Evolutionary conservation across 2,797 vertebrate species (phyloP).

Genomic region (Synaphobranchus kaupii): DNA sequence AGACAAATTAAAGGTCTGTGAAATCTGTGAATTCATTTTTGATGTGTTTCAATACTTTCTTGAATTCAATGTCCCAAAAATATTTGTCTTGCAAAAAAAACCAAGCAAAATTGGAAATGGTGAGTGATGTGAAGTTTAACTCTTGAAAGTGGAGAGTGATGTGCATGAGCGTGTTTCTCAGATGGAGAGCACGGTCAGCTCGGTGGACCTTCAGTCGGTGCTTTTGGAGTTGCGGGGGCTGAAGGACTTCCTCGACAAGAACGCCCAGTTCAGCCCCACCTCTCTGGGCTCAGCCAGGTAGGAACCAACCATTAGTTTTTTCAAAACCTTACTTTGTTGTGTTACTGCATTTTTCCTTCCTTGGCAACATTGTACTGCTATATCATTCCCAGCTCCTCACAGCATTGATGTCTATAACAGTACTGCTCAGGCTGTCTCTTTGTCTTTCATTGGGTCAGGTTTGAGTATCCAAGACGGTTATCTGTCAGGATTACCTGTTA

Average conservation of each 20-base stretch:
- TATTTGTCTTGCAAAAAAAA: too few relatives aligned
- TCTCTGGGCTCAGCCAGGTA: conserved; percentile 87
- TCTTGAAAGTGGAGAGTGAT: neutral
- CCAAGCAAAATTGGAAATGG: too few relatives aligned
- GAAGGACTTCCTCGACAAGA: conserved; percentile 92
- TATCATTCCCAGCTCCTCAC: neutral
- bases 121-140: too few relatives aligned
- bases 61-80: too few relatives aligned
- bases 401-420: neutral
- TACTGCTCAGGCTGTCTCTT: neutral
- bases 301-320: conserved; percentile 25
- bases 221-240: conserved; percentile 85
- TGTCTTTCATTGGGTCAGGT: too few relatives aligned
- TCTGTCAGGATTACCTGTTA: too few relatives aligned
- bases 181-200: conserved; percentile 88
- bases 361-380: neutral
- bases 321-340: conserved; percentile 55
- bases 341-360: conserved; percentile 19
- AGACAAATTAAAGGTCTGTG: too few relatives aligned
- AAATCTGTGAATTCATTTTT: too few relatives aligned
- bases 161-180: conserved; percentile 36
- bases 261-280: conserved; percentile 90
- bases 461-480: too few relatives aligned
- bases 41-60: too few relatives aligned
- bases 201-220: conserved; percentile 80